Base-by-base conservation (phyloP, 2,113 vertebrate species). In the Macrotis lagotis region DNA sequence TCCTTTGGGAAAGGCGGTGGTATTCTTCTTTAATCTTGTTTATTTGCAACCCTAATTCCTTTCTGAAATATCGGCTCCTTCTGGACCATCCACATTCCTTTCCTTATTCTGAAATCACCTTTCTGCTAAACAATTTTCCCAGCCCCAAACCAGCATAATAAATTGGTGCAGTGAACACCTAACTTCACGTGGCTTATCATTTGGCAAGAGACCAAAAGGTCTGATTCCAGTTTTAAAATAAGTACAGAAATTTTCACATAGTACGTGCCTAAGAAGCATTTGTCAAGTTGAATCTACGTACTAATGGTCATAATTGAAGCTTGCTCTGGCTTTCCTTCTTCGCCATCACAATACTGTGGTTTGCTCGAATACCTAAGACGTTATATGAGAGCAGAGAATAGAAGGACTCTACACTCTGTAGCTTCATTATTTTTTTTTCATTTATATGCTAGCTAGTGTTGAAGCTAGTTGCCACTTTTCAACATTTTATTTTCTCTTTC, bases 1-100 rank as follows among this genome's bases (percentile, higher is more conserved):
- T 83, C 66, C 66, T 83, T 83, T 83, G 66, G 66, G 66, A 83
- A 83, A 83, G n/a, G 24, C 16, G 66, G n/a, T 83, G 66, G 66
- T 83, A 44, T 83, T 83, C 66, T 83, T 83, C 66, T 83, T 83
- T 83, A 83, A 83, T 83, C 66, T 44, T 83, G 66, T 31, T 92
- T 92, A 50, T 37, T 24, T 49, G 19, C 66, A 83, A 83, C 25
- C 94, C 53, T 92, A 14, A 7, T 95, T 95, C 91, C 94, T 95
- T 96, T 95, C 44, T 55, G 14, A 96, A 93, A 91, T 94, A 83
- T 44, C 5, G 66, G 19, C 66, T 83, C 49, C 44, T 48, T 19
- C 50, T 55, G 25, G 22, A 59, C 92, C 48, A 51, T 91, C 94
- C 92, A 91, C 51, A 92, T 95, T 93, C 25, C 3, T 51, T 31